Conservation (phyloP, 2,888 invertebrate species). For the Parascotia fuliginaria region DNA sequence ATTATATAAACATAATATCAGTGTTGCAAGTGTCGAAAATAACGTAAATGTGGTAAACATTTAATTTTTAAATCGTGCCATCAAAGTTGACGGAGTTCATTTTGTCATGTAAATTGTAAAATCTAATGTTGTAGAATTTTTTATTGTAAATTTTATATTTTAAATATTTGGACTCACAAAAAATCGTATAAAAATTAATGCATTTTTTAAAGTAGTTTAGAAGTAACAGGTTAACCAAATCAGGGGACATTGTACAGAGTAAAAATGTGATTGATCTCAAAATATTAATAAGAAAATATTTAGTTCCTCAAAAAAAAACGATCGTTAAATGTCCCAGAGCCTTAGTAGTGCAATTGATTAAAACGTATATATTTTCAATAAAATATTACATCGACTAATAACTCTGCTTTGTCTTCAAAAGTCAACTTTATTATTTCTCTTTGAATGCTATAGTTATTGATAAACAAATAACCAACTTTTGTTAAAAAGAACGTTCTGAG, state of each 20-base stretch:
- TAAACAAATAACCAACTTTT: no score
- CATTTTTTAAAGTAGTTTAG: conserved; percentile 19
- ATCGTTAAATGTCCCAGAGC: conserved; percentile 61
- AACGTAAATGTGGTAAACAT: conserved; percentile 5
- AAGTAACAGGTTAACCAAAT: conserved; percentile 48
- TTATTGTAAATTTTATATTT: conserved; percentile 27
- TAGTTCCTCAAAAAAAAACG: conserved; percentile 73
- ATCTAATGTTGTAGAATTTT: conserved; percentile 35
- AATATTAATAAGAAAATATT: conserved; percentile 63
- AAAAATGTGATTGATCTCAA: conserved; percentile 72
- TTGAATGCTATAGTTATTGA: not conserved
- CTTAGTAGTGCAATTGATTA: conserved; percentile 58
- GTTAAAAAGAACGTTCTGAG: no score
- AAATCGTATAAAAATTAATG: conserved; percentile 15
- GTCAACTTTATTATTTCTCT: not conserved
- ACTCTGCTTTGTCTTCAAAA: conserved; percentile 10
- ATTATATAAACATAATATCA: no score
- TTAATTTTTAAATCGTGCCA: conserved; percentile 43
- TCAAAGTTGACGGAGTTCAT: conserved; percentile 30
- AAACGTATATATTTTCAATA: conserved; percentile 36
- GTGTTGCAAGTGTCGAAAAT: conserved; percentile 18
- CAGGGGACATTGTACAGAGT: conserved; percentile 50
- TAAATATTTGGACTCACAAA: not conserved
- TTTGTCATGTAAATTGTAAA: conserved; percentile 38
- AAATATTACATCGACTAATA: conserved; percentile 29